These are phyloP conservation scores for Romanogobio albipinnatus DNA, from an alignment of 2,113 vertebrate species.

Conservation along the genomic window DNA sequence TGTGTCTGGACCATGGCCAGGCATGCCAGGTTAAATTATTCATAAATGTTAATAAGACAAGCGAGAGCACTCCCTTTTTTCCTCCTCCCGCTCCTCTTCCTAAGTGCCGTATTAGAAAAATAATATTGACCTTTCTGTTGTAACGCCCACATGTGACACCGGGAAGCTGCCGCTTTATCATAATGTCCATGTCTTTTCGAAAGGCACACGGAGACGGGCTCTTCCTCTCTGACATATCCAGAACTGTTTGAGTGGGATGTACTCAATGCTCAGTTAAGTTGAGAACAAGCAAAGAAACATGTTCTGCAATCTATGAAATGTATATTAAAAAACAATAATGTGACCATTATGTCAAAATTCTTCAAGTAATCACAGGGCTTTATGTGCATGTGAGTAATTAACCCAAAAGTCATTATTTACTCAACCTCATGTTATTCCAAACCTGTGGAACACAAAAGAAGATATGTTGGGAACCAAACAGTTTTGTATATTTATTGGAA, in stretches of 20 bases:
- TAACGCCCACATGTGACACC: constrained; percentile 34
- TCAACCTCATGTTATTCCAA: background rate
- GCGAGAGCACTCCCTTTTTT: constrained; percentile 46
- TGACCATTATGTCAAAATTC: background rate
- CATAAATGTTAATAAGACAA: constrained; percentile 63
- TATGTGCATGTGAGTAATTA: too few species aligned
- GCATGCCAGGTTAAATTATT: constrained; percentile 62
- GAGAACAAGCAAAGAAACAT: background rate
- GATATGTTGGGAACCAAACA: background rate
- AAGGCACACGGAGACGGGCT: constrained; percentile 11
- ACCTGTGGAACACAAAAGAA: too few species aligned
- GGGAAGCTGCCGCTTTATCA: constrained; percentile 25
- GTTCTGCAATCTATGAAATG: background rate
- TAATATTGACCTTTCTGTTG: constrained; percentile 61
- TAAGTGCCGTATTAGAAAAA: constrained; percentile 43
- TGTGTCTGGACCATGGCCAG: constrained; percentile 61
- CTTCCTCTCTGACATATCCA: background rate
- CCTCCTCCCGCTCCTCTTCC: constrained; percentile 36
- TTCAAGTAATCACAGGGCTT: background rate
- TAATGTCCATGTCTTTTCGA: constrained; percentile 36
- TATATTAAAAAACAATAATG: background rate
- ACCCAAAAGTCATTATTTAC: background rate
- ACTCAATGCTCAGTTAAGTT: background rate
- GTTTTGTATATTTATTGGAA: background rate
- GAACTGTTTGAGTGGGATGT: background rate